Percentiles rank a stretch among this genome's conserved stretches.
Conservation (phyloP, 2,797 vertebrate genomes). For the Spea hammondii region DNA sequence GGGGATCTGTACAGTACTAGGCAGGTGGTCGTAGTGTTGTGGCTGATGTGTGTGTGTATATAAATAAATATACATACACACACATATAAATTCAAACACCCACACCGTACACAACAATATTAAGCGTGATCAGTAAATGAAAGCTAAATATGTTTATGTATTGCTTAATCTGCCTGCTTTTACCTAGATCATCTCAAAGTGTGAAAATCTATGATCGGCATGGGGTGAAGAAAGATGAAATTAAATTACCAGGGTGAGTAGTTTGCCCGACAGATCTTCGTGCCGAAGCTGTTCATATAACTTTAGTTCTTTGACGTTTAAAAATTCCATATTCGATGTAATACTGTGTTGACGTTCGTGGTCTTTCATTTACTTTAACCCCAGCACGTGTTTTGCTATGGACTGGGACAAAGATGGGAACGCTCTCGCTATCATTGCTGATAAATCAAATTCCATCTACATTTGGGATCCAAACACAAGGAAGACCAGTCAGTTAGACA, state of each 20-base stretch:
- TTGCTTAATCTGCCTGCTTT: neutral
- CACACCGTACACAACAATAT: no score
- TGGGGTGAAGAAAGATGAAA: slow-evolving; percentile 89
- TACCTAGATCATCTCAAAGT: slow-evolving; percentile 77
- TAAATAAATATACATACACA: no score
- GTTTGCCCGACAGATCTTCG: neutral
- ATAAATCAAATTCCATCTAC: slow-evolving; percentile 85
- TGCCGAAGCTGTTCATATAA: no score
- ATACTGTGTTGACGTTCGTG: neutral
- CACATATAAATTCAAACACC: no score
- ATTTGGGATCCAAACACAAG: slow-evolving; percentile 93
- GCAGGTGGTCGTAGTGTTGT: no score
- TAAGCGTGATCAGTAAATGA: no score
- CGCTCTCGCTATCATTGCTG: slow-evolving; percentile 86
- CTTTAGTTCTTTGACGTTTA: no score
- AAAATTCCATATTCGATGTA: no score
- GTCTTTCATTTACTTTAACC: slow-evolving; percentile 11
- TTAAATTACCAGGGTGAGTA: slow-evolving; percentile 85
- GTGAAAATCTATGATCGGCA: slow-evolving; percentile 97
- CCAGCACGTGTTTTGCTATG: slow-evolving; percentile 80
- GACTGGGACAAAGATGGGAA: slow-evolving; percentile 98
- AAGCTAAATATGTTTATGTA: no score
- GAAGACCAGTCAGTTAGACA: slow-evolving; percentile 89
- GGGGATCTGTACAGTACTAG: no score
- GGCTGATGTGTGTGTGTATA: no score